Conservation (phyloP, 92 coral and sea anemone species). For the Montipora capitata region DNA sequence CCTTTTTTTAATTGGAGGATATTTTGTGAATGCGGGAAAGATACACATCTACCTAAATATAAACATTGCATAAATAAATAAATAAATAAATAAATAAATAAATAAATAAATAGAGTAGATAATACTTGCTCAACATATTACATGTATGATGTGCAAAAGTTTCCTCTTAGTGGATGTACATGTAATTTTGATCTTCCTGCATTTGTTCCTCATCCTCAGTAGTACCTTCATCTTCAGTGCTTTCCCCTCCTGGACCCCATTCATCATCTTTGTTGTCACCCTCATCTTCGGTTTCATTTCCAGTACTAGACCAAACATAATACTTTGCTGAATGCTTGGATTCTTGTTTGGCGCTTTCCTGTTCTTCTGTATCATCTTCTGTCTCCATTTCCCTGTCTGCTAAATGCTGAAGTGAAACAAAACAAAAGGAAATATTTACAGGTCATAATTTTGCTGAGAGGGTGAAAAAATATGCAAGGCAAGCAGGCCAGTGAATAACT, state of each 20-base stretch:
- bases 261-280: conserved; percentile 9
- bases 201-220: conserved; percentile 16
- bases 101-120: not conserved
- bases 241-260: conserved; percentile 13
- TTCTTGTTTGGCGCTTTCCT: not conserved
- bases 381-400: not conserved
- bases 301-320: conserved; percentile 32
- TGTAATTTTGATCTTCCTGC: conserved; percentile 21
- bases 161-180: not conserved
- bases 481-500: not conserved
- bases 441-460: not conserved
- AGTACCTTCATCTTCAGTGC: conserved; percentile 16
- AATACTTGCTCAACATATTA: not conserved
- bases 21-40: too few relatives aligned
- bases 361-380: not conserved
- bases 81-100: not conserved
- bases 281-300: conserved; percentile 7
- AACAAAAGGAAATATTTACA: not conserved
- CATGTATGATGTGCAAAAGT: not conserved
- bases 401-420: not conserved
- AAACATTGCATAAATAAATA: not conserved
- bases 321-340: not conserved
- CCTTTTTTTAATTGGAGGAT: too few relatives aligned
- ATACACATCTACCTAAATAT: too few relatives aligned
- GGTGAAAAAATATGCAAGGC: not conserved